Conservation (phyloP, 2,888 invertebrate species). For the Mesodorylaimus sp. region DNA sequence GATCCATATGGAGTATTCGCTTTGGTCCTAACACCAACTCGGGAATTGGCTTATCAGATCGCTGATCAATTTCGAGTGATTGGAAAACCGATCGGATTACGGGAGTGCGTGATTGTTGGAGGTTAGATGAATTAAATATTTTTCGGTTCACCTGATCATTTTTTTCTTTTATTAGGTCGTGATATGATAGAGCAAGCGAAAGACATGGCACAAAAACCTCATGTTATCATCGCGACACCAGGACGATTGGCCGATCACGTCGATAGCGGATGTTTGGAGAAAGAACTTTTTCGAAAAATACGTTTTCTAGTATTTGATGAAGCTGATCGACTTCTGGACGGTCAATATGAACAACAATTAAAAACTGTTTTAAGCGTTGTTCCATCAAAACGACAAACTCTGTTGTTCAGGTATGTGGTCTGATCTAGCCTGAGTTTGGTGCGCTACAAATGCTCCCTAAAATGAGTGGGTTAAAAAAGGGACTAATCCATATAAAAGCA, state of each 20-base stretch:
- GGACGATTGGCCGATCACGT: slow-evolving; percentile 82
- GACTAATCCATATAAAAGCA: too few relatives aligned
- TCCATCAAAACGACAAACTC: slow-evolving; percentile 36
- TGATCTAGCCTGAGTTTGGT: neutral
- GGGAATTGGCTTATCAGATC: slow-evolving; percentile 40
- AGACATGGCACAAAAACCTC: slow-evolving; percentile 63
- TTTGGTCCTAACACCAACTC: slow-evolving; percentile 73
- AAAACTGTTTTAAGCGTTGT: slow-evolving; percentile 57
- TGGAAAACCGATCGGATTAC: slow-evolving; percentile 65
- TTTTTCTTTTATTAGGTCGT: slow-evolving; percentile 13
- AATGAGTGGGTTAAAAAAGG: too few relatives aligned
- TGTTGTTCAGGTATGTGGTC: slow-evolving; percentile 23
- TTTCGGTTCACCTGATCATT: neutral
- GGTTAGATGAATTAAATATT: neutral
- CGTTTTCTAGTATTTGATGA: slow-evolving; percentile 84
- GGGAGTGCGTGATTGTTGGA: slow-evolving; percentile 74
- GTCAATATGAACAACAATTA: slow-evolving; percentile 39
- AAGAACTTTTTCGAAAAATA: slow-evolving; percentile 47
- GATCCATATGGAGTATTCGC: slow-evolving; percentile 94
- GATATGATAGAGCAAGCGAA: slow-evolving; percentile 64
- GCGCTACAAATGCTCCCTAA: neutral
- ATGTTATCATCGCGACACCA: slow-evolving; percentile 88
- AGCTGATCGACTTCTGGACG: slow-evolving; percentile 61
- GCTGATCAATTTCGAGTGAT: slow-evolving; percentile 81
- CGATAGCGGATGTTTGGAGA: slow-evolving; percentile 39